phyloP scores from a whole-genome alignment of 2,797 vertebrate genomes.

The Cetoscarus ocellatus region DNA sequence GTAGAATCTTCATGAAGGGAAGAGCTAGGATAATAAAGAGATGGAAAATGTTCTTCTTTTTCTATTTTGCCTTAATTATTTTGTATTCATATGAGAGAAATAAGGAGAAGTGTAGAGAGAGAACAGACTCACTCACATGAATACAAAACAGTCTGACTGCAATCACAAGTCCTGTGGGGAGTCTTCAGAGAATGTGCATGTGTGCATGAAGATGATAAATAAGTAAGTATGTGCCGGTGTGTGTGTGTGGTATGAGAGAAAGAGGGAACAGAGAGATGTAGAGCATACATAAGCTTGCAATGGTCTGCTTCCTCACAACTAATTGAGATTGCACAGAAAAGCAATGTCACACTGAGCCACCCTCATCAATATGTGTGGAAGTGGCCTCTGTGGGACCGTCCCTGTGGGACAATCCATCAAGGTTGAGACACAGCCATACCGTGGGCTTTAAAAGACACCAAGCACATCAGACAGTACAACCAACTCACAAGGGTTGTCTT shows the following conservation, averaged over 20 bases:
- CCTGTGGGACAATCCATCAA: slow-evolving; percentile 54
- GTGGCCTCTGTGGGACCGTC: slow-evolving; percentile 43
- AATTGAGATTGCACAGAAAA: slow-evolving; percentile 42
- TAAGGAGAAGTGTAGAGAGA: slow-evolving; percentile 51
- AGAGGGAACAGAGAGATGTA: slow-evolving; percentile 16
- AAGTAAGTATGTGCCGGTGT: slow-evolving; percentile 41
- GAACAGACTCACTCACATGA: slow-evolving; percentile 52
- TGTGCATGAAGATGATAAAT: slow-evolving; percentile 66
- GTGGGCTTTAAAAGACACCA: slow-evolving; percentile 13
- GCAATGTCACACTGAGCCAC: slow-evolving; percentile 30
- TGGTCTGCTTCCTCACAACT: slow-evolving; percentile 28
- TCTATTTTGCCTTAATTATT: slow-evolving; percentile 66
- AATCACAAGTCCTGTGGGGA: slow-evolving; percentile 69
- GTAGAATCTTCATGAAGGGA: slow-evolving; percentile 10
- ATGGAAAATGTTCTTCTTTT: slow-evolving; percentile 59
- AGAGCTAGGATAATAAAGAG: slow-evolving; percentile 29
- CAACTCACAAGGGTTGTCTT: background rate
- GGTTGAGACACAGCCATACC: slow-evolving; percentile 28
- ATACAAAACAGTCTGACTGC: slow-evolving; percentile 72
- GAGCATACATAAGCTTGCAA: slow-evolving; percentile 16
- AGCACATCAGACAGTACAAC: slow-evolving; percentile 7
- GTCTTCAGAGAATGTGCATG: slow-evolving; percentile 56
- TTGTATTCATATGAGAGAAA: slow-evolving; percentile 77
- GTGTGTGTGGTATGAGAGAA: slow-evolving; percentile 12
- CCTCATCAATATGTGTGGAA: slow-evolving; percentile 38